Evolutionary conservation across 2,888 invertebrate species (phyloP), one percentile per base, ranked within the genome.

Genomic region (Rosalia funebris): DNA sequence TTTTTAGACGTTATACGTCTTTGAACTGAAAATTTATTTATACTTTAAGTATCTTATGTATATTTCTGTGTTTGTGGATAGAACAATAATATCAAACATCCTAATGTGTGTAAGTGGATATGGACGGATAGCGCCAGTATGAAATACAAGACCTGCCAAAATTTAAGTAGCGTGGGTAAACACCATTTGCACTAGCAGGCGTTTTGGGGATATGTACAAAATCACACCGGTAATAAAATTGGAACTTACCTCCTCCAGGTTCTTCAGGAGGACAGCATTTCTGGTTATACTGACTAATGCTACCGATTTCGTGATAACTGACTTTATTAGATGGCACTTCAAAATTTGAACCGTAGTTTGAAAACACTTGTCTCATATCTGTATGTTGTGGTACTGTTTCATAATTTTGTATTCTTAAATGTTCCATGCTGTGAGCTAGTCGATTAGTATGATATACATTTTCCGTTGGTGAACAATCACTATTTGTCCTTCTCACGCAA

Each of bases 181-280:
- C n/a, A n/a, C n/a, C n/a, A n/a, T n/a, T n/a, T n/a, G n/a, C n/a
- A n/a, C n/a, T n/a, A n/a, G n/a, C n/a, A n/a, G n/a, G n/a, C n/a
- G n/a, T n/a, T n/a, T n/a, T n/a, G n/a, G n/a, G n/a, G n/a, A n/a
- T n/a, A n/a, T n/a, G n/a, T n/a, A n/a, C n/a, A n/a, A n/a, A n/a
- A n/a, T n/a, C n/a, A n/a, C n/a, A n/a, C n/a, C n/a, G n/a, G n/a
- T n/a, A n/a, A n/a, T n/a, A n/a, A n/a, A n/a, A n/a, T n/a, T n/a
- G n/a, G n/a, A n/a, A n/a, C 39, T 46, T 56, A 62, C 75, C 75
- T 53, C 79, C 80, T 46, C 78, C 78, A n/a, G 79, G 77, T 69
- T 79, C 79, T 12, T 67, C 62, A 2, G 76, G 76, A 48, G 72
- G 68, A 54, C 73, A 73, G 59, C 71, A 73, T 34, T 75, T 73